Evolutionary conservation across 2,113 vertebrate genomes (phyloP).

Genomic region (Sebastes schlegelii): DNA sequence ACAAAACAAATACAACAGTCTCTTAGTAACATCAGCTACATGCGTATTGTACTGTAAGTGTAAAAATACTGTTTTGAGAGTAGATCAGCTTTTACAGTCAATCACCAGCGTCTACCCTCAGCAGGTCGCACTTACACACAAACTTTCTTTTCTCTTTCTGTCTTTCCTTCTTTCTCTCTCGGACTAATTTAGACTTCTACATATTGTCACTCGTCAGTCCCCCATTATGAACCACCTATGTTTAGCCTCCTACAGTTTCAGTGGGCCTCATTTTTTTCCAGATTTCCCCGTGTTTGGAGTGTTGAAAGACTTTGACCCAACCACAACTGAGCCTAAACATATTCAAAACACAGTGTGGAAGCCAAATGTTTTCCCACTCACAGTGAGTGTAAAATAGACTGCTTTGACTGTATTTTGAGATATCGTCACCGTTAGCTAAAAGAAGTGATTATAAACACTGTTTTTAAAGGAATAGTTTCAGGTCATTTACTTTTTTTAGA

Average conservation of each 20-base stretch:
- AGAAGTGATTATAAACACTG: background rate
- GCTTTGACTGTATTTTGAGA: background rate
- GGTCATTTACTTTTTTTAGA: background rate
- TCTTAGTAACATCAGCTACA: constrained; percentile 36
- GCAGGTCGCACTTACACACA: background rate
- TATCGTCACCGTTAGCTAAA: constrained; percentile 1
- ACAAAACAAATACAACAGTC: constrained; percentile 52
- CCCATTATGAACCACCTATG: constrained; percentile 61
- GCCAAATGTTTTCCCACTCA: constrained; percentile 6
- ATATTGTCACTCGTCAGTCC: constrained; percentile 67
- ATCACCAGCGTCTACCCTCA: constrained; percentile 16
- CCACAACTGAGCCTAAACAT: constrained; percentile 22
- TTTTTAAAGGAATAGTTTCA: background rate
- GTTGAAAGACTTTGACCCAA: constrained; percentile 53
- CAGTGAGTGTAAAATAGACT: constrained; percentile 2
- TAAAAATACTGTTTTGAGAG: background rate
- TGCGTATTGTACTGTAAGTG: background rate
- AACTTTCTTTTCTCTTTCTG: constrained; percentile 15
- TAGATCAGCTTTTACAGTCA: constrained; percentile 14
- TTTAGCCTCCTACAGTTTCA: constrained; percentile 68
- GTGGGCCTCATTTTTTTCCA: constrained; percentile 65
- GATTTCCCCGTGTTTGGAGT: constrained; percentile 57
- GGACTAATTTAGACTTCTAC: constrained; percentile 51
- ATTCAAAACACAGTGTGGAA: constrained; percentile 18
- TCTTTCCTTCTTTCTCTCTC: constrained; percentile 20